A percentile compares a stretch with the other conserved stretches of the same genome.
These are phyloP conservation scores for Drosophila mettleri DNA, from an alignment of 2,888 invertebrate species.

Conservation along the genomic window DNA sequence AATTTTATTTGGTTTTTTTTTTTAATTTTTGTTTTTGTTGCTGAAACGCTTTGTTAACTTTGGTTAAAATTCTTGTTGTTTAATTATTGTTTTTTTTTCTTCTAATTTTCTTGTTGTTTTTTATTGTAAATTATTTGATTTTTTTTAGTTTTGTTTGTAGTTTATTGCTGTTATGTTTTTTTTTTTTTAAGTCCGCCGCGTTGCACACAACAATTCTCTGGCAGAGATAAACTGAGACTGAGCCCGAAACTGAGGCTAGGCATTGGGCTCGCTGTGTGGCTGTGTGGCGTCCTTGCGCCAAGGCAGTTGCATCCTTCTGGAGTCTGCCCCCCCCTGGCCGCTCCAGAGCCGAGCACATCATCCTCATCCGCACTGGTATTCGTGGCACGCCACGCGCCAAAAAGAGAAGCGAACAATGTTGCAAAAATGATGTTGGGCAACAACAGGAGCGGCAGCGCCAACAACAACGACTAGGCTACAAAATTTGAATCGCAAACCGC, in stretches of 20 bases:
- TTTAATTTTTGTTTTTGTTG: conserved; percentile 54
- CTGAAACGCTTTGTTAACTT: conserved; percentile 80
- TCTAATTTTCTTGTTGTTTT: conserved; percentile 1
- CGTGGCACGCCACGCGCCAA: conserved; percentile 51
- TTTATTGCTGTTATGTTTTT: conserved; percentile 31
- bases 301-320: conserved; percentile 68
- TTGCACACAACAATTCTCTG: conserved; percentile 80
- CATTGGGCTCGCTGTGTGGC: conserved; percentile 23
- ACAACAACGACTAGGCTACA: conserved; percentile 24
- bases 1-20: conserved; percentile 18
- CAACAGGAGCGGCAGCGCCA: conserved; percentile 24
- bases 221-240: conserved; percentile 81
- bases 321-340: conserved; percentile 31
- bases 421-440: conserved; percentile 50
- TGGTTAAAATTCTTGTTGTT: conserved; percentile 72
- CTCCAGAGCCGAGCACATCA: conserved; percentile 31
- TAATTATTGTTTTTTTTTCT: conserved; percentile 53
- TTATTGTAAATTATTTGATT: conserved; percentile 48
- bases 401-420: conserved; percentile 75
- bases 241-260: conserved; percentile 54
- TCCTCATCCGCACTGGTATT: conserved; percentile 25
- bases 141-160: conserved; percentile 27
- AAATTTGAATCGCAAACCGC: conserved; percentile 40
- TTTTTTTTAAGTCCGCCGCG: conserved; percentile 70
- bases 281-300: conserved; percentile 42